Base-by-base conservation (phyloP, 1,140 invertebrate genomes). In the Drosophila gunungcola region DNA sequence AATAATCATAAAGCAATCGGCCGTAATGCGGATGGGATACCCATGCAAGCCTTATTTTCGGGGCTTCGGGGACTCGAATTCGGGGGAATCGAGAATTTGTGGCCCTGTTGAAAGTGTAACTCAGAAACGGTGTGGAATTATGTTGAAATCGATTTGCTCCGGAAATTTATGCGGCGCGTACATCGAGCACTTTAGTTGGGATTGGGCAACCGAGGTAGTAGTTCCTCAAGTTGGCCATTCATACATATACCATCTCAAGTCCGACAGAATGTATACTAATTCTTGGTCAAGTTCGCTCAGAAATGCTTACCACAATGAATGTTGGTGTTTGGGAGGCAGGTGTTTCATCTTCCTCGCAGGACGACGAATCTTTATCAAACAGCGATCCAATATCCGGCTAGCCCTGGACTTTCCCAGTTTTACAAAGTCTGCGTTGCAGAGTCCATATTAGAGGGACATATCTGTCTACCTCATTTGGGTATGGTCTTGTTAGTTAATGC, bases 1-100 rank as follows among this genome's bases (percentile, higher is more conserved):
- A 91, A 91, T 91, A 91, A 91, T 91, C 89, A 91, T 91, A 91
- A 91, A 91, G 85, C 89, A 91, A 91, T 89, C 89, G 89, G 32
- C 55, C 73, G 80, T 85, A 89, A 83, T 88, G 84, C 60, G 74
- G 68, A 78, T 64, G 60, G 69, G 64, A 68, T 55, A 43, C 43
- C 12, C 45, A 9, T 43, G 29, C 38, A 43, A 52, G 58, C 46
- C 54, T 45, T 54, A 53, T 54, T 25, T 63, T 54, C 49, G 29
- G 39, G 2, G 13, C 13, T 36, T 13, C 29, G 13, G 53, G 51
- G 29, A 5, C 13, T 13, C 6, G n/a, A 2, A 21, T 9, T 38
- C 21, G 27, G 34, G 52, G 32, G 36, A 62, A 32, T 13, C 32
- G 34, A 42, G 42, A 41, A 76, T 72, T 70, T 72, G 68, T 72